Conservation (phyloP, 2,888 invertebrate species). For the Gymnocheta viridis region DNA sequence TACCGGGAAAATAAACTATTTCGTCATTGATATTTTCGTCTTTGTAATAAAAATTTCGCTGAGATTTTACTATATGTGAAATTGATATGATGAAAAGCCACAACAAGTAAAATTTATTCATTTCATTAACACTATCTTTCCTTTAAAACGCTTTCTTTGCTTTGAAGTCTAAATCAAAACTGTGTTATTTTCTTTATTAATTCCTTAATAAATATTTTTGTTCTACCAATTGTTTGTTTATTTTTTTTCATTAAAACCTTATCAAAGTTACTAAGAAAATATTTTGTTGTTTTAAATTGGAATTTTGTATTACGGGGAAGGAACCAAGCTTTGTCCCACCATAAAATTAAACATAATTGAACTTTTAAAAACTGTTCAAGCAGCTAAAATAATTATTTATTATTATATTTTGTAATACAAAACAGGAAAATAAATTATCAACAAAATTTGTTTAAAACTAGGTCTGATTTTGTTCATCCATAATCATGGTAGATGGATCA, state of each 20-base stretch:
- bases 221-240: slow-evolving; percentile 1
- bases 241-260: neutral
- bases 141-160: neutral
- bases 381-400: too few relatives aligned
- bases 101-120: slow-evolving; percentile 4
- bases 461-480: too few relatives aligned
- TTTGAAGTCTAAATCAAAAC: slow-evolving; percentile 42
- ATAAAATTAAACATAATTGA: too few relatives aligned
- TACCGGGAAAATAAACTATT: slow-evolving; percentile 46
- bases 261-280: slow-evolving; percentile 23
- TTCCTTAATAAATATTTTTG: slow-evolving; percentile 11
- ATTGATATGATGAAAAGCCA: neutral
- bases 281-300: neutral
- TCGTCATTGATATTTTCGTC: slow-evolving; percentile 15
- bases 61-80: neutral
- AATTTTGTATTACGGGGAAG: neutral
- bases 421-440: too few relatives aligned
- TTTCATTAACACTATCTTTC: neutral
- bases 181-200: slow-evolving; percentile 43
- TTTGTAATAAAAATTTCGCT: neutral
- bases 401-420: too few relatives aligned
- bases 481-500: too few relatives aligned
- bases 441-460: too few relatives aligned
- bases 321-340: neutral
- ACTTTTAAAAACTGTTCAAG: too few relatives aligned